A percentile compares a stretch with the other conserved stretches of the same genome.
These are phyloP conservation scores for Chiridota heheva DNA, from an alignment of 35 echinoderm and acorn worm genomes.

Conservation along the genomic window DNA sequence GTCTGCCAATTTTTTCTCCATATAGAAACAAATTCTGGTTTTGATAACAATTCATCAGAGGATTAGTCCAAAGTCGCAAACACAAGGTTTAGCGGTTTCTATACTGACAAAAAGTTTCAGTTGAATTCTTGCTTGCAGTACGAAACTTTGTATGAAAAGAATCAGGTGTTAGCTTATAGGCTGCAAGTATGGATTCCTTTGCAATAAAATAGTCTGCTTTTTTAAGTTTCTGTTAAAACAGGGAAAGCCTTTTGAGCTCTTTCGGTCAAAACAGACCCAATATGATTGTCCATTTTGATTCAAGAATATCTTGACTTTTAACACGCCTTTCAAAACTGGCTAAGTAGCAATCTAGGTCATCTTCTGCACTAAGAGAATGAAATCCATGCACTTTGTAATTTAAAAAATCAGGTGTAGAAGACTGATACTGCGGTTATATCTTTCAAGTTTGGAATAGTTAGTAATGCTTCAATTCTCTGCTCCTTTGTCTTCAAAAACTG, in stretches of 20 bases:
- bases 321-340: conserved; percentile 21
- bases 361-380: not conserved
- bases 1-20: not conserved
- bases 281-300: conserved; percentile 11
- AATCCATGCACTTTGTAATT: conserved; percentile 3
- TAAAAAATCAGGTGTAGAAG: too few relatives aligned
- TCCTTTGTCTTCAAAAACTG: conserved; percentile 28
- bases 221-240: conserved; percentile 2
- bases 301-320: conserved; percentile 6
- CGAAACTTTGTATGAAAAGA: conserved; percentile 17
- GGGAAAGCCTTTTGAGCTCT: conserved; percentile 17
- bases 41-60: not conserved
- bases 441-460: conserved; percentile 10
- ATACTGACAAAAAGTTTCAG: conserved; percentile 19
- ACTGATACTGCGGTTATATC: not conserved
- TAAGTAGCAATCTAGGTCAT: conserved; percentile 15
- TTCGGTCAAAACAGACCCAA: conserved; percentile 6
- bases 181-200: conserved; percentile 16
- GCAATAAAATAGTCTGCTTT: not conserved
- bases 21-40: not conserved
- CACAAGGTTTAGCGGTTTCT: not conserved
- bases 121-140: conserved; percentile 10
- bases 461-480: conserved; percentile 10
- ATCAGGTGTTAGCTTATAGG: conserved; percentile 18
- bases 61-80: conserved; percentile 8